Evolutionary conservation across 2,888 invertebrate genomes (phyloP), one percentile per base, ranked within the genome.

Genomic region (Nemurella pictetii): DNA sequence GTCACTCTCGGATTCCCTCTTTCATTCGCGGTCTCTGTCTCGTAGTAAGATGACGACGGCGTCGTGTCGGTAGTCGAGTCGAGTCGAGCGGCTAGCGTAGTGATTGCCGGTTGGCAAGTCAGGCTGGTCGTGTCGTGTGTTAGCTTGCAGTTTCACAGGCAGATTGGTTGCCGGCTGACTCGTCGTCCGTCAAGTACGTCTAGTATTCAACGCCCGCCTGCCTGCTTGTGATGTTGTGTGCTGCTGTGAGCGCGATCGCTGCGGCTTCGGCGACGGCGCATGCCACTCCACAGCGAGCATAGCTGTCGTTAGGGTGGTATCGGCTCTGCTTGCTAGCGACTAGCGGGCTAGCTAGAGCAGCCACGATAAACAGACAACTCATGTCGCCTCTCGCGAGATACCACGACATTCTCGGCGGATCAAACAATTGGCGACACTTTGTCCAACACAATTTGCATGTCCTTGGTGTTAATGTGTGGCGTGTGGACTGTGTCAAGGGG

Each of bases 1-100:
- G 20, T 55, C 55, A 2, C 55, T 20, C 55, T 55, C 55, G 55
- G 55, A 55, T 55, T 55, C 55, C 20, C 55, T 55, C 55, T 55
- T 55, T 55, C 55, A 55, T 55, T 55, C 55, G 55, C 55, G 55
- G 12, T 26, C 29, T 75, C 75, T 12, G 89, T 89, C 90, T 90
- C 90, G 91, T 91, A 91, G 90, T 90, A 90, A 86, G 85, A 86
- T 85, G 84, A 86, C 81, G 84, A 81, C 12, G 55, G 15, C 55
- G 55, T n/a, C n/a, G n/a, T n/a, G n/a, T n/a, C n/a, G n/a, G n/a
- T n/a, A n/a, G n/a, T n/a, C n/a, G 72, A 81, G 55, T 20, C 9
- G 55, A 12, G 15, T 55, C 55, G 55, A 20, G 20, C 55, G 55
- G n/a, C n/a, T n/a, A n/a, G n/a, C 75, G 26, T 84, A 75, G 73